These are phyloP conservation scores for Strix aluco DNA, from an alignment of 2,113 vertebrate species.

Conservation along the genomic window DNA sequence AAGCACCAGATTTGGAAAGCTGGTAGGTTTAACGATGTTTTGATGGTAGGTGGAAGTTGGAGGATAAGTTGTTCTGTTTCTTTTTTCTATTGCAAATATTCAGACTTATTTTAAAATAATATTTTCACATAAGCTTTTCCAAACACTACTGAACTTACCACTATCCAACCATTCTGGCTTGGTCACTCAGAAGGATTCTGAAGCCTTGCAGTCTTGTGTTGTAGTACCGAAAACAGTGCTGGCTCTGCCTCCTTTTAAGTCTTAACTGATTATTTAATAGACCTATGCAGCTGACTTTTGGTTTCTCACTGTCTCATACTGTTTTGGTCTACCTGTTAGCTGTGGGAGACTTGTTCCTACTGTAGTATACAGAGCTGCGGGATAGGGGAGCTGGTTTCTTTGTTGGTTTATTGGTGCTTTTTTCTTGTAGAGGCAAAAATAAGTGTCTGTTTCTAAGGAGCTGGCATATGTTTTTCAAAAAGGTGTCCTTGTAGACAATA, in stretches of 20 bases:
- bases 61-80: background rate
- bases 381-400: background rate
- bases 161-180: background rate
- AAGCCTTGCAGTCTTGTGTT: background rate
- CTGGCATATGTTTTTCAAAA: background rate
- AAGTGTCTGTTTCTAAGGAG: background rate
- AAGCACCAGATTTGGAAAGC: background rate
- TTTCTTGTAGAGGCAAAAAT: background rate
- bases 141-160: background rate
- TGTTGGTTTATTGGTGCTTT: background rate
- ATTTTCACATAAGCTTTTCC: background rate
- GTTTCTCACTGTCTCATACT: background rate
- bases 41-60: constrained; percentile 5
- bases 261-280: background rate
- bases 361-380: background rate
- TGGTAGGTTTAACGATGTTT: background rate
- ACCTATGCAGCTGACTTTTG: background rate
- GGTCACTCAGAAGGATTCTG: background rate
- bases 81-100: background rate
- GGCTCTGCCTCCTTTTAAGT: background rate
- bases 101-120: background rate
- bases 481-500: background rate
- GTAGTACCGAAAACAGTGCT: background rate
- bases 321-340: background rate
- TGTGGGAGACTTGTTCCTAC: background rate